Base-by-base conservation (phyloP, 2,113 vertebrate genomes). In the Bombycilla garrulus region DNA sequence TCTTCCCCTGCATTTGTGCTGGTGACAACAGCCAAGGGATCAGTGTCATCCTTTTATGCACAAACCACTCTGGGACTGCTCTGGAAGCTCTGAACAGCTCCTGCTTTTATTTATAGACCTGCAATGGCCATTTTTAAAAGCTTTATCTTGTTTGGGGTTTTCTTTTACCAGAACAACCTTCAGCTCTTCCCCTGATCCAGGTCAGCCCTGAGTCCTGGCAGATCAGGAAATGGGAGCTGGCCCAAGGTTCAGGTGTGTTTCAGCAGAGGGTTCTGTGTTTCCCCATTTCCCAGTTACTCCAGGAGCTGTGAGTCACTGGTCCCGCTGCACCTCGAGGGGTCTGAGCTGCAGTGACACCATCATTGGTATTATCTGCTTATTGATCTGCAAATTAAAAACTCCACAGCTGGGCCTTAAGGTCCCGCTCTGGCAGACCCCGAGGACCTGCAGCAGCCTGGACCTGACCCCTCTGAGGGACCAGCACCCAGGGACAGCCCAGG, bases 221-320 rank as follows among this genome's bases (percentile, higher is more conserved):
- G 58, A 10, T 0, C 40, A 24, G 0, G 15, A 19, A 42, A 21
- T 10, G 42, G 36, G 38, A 38, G 38, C 38, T 38, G 38, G 38
- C 62, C 33, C 51, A 14, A 51, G 69, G 12, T 21, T 65, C 65
- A 64, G 35, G 38, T 11, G 42, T 1, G 1, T n/a, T 57, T 14
- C 45, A 16, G 0, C 18, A 2, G 0, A 24, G 12, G 74, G 10
- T 44, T 80, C 22, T 28, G 38, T 4, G 19, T 14, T 85, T 17
- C 26, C 61, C 74, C 22, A 0, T 47, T 36, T 54, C 79, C 65
- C 69, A 48, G 50, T 14, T 18, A 4, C 11, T 45, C n/a, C 11
- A 29, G 1, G 7, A 48, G 62, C 51, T 31, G 31, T 0, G 26
- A 25, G 9, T 2, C 3, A 5, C 76, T 8, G 61, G 5, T 2